Conservation (phyloP, 35 echinoderm and acorn worm genomes). For the Lytechinus pictus region DNA sequence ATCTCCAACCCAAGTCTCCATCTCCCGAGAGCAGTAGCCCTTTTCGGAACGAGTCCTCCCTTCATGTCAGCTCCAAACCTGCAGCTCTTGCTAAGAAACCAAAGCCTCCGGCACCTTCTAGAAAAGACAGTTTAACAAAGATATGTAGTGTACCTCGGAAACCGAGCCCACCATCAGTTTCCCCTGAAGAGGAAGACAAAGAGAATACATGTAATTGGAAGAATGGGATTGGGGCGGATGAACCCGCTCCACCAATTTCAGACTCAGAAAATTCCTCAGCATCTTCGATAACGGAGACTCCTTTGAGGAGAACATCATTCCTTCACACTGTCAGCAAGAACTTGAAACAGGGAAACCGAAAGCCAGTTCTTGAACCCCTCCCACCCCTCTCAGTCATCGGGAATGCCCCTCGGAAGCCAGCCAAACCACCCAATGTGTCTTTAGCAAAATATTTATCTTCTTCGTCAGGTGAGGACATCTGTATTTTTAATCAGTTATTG, state of each 20-base stretch:
- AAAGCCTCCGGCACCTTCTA: background rate
- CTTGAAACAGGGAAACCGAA: background rate
- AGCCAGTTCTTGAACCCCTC: background rate
- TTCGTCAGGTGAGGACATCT: background rate
- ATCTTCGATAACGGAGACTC: background rate
- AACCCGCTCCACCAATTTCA: background rate
- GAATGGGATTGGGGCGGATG: conserved; percentile 25
- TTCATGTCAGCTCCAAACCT: background rate
- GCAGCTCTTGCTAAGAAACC: background rate
- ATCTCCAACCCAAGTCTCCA: background rate
- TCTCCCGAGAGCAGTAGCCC: background rate
- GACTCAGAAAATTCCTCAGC: conserved; percentile 45
- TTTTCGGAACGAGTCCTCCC: background rate
- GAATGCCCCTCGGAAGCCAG: conserved; percentile 28
- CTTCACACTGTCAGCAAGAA: conserved; percentile 4
- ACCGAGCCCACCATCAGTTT: background rate
- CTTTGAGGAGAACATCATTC: background rate
- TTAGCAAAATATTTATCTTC: background rate
- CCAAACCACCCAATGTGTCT: conserved; percentile 31
- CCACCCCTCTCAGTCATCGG: conserved; percentile 15
- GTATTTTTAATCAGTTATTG: background rate
- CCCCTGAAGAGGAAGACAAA: background rate
- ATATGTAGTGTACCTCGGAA: background rate
- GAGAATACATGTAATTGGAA: background rate
- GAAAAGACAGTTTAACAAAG: conserved; percentile 2